Base-by-base conservation (phyloP, 2,888 invertebrate species). In the Trissolcus brochymenae region DNA sequence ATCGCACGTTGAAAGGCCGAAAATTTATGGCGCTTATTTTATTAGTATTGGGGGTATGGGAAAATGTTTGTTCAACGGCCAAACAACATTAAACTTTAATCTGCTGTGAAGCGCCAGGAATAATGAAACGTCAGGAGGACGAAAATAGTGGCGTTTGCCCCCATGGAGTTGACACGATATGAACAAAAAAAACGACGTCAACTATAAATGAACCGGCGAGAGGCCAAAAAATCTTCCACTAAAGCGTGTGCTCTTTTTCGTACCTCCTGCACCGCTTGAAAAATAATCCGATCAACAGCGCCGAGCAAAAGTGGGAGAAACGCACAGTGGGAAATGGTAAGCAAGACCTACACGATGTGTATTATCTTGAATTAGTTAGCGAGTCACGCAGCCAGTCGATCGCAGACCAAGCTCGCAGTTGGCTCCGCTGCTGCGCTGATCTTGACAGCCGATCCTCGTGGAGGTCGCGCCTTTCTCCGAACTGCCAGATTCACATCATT, bases 321-420 rank as follows among this genome's bases (percentile, higher is more conserved):
- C 76, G 66, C 50, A 67, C 51, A 85, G 86, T 85, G 85, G 87
- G 86, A 86, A 85, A 80, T 76, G 78, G 82, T 85, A 81, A 83
- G 82, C 82, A 80, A 82, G 84, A 82, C 79, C 82, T 83, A 84
- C 84, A 87, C 86, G 87, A 86, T 50, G 66, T 86, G 87, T 84
- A 85, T 86, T 87, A 87, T 87, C 86, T 83, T 80, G 82, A 84
- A 82, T 85, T 83, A 83, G 84, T 87, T 84, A 85, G 86, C 86
- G 54, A 55, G 56, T 53, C 84, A 83, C 82, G 82, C 46, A 41
- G 65, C 13, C 85, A 84, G 82, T 84, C 84, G 82, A 85, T 87
- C 84, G 86, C 82, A 82, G 81, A 80, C 83, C 81, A 81, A 82
- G 83, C 83, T 79, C 77, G 79, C 82, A 78, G 80, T 81, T 81